These are phyloP conservation scores for Hemicentrotus pulcherrimus DNA, from an alignment of 35 echinoderm and acorn worm genomes.

Conservation along the genomic window DNA sequence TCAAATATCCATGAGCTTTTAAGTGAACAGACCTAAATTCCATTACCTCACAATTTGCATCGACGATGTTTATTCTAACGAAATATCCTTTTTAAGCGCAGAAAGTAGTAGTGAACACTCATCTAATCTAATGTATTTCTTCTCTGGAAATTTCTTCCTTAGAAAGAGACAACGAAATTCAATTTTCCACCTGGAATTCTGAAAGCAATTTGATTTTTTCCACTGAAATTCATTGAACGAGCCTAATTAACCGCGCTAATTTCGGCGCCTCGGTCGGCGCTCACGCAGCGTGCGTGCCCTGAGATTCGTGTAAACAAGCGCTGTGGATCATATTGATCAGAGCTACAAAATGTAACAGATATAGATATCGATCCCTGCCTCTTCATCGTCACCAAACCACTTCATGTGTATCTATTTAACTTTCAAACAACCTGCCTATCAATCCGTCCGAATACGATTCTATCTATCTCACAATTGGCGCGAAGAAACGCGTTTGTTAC, in stretches of 20 bases:
- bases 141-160: not conserved
- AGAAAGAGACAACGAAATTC: constrained; percentile 3
- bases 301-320: not conserved
- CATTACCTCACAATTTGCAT: not conserved
- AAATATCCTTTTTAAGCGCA: not conserved
- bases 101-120: not conserved
- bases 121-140: not conserved
- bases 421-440: not conserved
- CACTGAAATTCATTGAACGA: not conserved
- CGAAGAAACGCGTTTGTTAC: not conserved
- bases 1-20: not conserved
- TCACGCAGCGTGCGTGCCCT: not conserved
- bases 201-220: not conserved
- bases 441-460: not conserved
- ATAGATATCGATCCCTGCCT: not conserved
- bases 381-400: not conserved
- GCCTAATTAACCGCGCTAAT: constrained; percentile 1
- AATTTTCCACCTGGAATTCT: not conserved
- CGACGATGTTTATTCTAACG: not conserved
- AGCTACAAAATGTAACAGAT: not conserved
- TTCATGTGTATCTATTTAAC: not conserved
- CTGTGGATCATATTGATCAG: not conserved
- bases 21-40: not conserved
- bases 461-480: not conserved
- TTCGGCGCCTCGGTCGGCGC: not conserved